Percentiles rank a stretch among this genome's conserved stretches.
phyloP scores from a whole-genome alignment of 2,888 invertebrate species.

The Chironomus riparius region DNA sequence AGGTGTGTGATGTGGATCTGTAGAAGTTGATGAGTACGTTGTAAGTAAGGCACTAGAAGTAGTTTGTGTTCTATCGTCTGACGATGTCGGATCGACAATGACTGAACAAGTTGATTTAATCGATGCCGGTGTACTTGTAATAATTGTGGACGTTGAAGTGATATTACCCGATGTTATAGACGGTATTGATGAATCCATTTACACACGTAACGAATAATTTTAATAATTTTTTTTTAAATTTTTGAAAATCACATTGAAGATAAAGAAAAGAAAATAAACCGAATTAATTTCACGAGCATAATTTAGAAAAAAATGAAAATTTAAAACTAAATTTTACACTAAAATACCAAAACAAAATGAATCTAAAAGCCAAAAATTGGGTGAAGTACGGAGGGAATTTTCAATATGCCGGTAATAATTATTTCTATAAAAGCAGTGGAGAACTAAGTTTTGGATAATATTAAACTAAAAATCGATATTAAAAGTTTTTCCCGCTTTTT shows the following conservation, averaged over 20 bases:
- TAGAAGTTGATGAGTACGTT: slow-evolving; percentile 4
- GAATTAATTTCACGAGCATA: slow-evolving; percentile 9
- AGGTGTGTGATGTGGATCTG: slow-evolving; percentile 9
- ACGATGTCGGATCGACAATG: slow-evolving; percentile 20
- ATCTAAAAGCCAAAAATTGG: not conserved
- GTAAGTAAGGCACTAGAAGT: not conserved
- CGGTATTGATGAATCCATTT: slow-evolving; percentile 22
- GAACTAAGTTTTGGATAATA: not conserved
- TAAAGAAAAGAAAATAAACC: slow-evolving; percentile 12
- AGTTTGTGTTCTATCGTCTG: not conserved
- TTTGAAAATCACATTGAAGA: not conserved
- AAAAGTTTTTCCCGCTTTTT: no score
- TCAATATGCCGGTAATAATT: not conserved
- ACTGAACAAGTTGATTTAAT: not conserved
- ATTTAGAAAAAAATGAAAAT: not conserved
- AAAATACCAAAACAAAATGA: not conserved
- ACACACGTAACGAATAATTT: not conserved
- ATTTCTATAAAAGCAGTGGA: not conserved
- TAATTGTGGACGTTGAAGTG: slow-evolving; percentile 10
- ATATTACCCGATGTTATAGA: not conserved
- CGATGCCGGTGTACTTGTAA: slow-evolving; percentile 19
- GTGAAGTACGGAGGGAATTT: not conserved
- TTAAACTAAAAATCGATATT: not conserved
- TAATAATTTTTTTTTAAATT: not conserved
- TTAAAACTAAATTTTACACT: not conserved